Conservation (phyloP, 1,140 invertebrate genomes). For the Eciton burchellii region DNA sequence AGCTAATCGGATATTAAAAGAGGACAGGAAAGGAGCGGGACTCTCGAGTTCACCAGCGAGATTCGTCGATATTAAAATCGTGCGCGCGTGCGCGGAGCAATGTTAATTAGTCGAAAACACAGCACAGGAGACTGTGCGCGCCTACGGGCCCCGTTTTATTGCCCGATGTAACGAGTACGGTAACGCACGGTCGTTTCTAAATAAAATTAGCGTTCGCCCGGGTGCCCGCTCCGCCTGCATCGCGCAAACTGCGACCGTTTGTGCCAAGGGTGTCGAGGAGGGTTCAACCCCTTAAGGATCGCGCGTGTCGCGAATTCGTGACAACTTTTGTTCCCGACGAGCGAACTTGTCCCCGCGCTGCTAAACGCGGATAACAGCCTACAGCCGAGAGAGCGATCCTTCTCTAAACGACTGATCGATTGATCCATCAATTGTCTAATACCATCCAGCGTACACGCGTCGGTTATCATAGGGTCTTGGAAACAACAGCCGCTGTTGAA, state of each 20-base stretch:
- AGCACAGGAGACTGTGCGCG: conserved; percentile 63
- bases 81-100: conserved; percentile 45
- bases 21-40: conserved; percentile 19
- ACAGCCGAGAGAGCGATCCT: not conserved
- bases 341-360: not conserved
- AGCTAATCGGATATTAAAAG: conserved; percentile 22
- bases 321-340: not conserved
- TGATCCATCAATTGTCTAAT: no score
- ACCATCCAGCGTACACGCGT: not conserved
- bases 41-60: conserved; percentile 49
- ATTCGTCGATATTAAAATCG: conserved; percentile 66
- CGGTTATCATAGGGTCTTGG: not conserved
- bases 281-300: conserved; percentile 44
- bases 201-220: conserved; percentile 70
- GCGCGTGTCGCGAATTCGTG: conserved; percentile 51
- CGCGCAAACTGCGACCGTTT: conserved; percentile 37
- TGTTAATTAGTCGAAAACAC: conserved; percentile 75
- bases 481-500: not conserved
- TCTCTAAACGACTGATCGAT: conserved; percentile 13
- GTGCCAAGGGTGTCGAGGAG: conserved; percentile 29
- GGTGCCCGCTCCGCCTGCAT: not conserved
- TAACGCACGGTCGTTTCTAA: conserved; percentile 70
- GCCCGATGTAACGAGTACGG: conserved; percentile 68
- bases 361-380: not conserved
- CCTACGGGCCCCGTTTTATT: conserved; percentile 72